Percentiles rank a stretch among this genome's conserved stretches.
These are phyloP conservation scores for Oophaga sylvatica DNA, from an alignment of 2,797 vertebrate genomes.

Conservation along the genomic window DNA sequence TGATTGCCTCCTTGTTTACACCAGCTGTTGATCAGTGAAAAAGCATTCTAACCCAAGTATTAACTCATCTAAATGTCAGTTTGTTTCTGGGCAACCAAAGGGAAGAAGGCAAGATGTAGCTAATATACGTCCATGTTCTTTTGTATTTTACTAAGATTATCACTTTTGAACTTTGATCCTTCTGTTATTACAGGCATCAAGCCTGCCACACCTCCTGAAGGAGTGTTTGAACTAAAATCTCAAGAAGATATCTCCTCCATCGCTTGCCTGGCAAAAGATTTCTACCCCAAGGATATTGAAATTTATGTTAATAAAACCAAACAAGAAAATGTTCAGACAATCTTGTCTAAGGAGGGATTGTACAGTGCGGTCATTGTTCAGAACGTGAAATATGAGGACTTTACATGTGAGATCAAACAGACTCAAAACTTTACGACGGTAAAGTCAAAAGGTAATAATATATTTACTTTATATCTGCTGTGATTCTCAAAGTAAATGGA, in stretches of 20 bases:
- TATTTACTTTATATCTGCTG: not conserved
- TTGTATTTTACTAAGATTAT: not conserved
- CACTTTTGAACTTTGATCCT: not conserved
- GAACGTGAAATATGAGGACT: constrained; percentile 32
- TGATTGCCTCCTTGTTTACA: too few species aligned
- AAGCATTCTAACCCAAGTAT: too few species aligned
- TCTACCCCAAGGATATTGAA: constrained; percentile 65
- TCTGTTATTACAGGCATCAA: constrained; percentile 62
- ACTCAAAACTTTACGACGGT: not conserved
- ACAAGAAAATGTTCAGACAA: constrained; percentile 20
- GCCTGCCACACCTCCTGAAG: constrained; percentile 52
- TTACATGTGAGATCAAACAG: constrained; percentile 62
- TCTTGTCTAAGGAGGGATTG: constrained; percentile 61
- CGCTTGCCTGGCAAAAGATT: constrained; percentile 69
- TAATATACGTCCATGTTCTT: not conserved
- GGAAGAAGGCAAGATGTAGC: not conserved
- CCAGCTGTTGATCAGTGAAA: too few species aligned
- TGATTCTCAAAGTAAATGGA: not conserved
- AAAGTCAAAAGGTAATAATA: constrained; percentile 17
- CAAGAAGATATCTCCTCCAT: constrained; percentile 52
- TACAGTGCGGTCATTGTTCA: constrained; percentile 65
- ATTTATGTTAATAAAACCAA: constrained; percentile 49
- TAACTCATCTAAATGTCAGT: too few species aligned
- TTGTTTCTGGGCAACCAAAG: not conserved
- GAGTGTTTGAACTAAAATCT: constrained; percentile 65